phyloP scores from a whole-genome alignment of 1,140 invertebrate species.

The Theocolax elegans region DNA sequence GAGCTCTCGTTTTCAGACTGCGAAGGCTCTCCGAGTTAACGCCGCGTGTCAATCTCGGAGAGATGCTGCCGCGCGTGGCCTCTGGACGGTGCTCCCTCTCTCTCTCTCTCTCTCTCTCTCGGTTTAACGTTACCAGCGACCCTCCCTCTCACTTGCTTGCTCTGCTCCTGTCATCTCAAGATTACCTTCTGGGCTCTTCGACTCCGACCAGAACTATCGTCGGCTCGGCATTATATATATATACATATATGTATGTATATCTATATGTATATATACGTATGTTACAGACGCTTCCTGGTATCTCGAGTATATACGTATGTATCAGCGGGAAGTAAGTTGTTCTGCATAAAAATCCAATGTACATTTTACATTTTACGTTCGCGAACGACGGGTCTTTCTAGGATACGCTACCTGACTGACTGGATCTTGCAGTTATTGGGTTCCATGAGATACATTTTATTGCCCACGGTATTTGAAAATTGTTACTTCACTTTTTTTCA shows the following conservation, averaged over 20 bases:
- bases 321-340: slow-evolving; percentile 10
- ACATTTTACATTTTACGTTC: too few species aligned
- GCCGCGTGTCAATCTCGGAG: slow-evolving; percentile 37
- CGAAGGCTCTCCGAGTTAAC: slow-evolving; percentile 18
- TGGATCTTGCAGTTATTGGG: too few species aligned
- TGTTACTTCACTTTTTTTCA: too few species aligned
- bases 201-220: slow-evolving; percentile 29
- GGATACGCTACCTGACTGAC: too few species aligned
- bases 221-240: too few species aligned
- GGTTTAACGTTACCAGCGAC: neutral
- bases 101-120: neutral
- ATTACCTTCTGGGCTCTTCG: slow-evolving; percentile 34
- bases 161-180: slow-evolving; percentile 33
- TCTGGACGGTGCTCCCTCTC: neutral
- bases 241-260: too few species aligned
- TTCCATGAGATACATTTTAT: too few species aligned
- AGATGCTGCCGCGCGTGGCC: neutral
- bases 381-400: neutral
- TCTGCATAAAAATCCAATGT: neutral
- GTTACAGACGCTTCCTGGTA: too few species aligned
- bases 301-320: neutral
- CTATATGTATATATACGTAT: too few species aligned
- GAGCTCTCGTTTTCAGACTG: slow-evolving; percentile 1
- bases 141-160: neutral
- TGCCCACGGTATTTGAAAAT: too few species aligned